Evolutionary conservation across 2,113 vertebrate species (phyloP), one percentile per base, ranked within the genome.

Genomic region (Esox niger): DNA sequence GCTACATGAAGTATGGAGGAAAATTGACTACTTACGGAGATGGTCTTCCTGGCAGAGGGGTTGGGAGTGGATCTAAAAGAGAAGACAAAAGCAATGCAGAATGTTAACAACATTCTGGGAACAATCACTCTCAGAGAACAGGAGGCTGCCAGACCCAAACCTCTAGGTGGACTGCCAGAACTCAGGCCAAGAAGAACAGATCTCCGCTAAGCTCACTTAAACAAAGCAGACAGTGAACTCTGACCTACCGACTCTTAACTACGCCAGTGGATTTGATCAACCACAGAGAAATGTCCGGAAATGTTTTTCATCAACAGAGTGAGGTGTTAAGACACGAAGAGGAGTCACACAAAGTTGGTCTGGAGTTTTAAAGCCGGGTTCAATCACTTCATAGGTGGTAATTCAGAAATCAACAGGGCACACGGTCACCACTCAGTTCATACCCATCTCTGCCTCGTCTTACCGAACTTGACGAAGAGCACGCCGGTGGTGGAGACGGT

Each of bases 391-490:
- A 52, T 23, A 52, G 21, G 11, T 8, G n/a, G n/a, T n/a, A n/a
- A n/a, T n/a, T n/a, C n/a, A n/a, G n/a, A n/a, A n/a, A n/a, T n/a
- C n/a, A n/a, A n/a, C n/a, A n/a, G n/a, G n/a, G n/a, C n/a, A n/a
- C n/a, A n/a, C n/a, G n/a, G n/a, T n/a, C n/a, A n/a, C n/a, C n/a
- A n/a, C n/a, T n/a, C n/a, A 8, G 11, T 6, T 52, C 47, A 52
- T 15, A 52, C 20, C 47, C 47, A 21, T 2, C 20, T 52, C 21
- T 55, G 43, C n/a, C 6, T 43, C 23, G 20, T 43, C 95, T 91
- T 87, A 99, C 97, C 96, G 0, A 99, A 98, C 75, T 99, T 99
- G 8, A 99, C 97, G 1, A 95, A 99, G 23, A 98, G 86, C 73
- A 98, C 96, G 0, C 97, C 97, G 0, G 96, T 99, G 2, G 95